phyloP scores from a whole-genome alignment of 2,113 vertebrate species.

The Gobiocypris rarus region DNA sequence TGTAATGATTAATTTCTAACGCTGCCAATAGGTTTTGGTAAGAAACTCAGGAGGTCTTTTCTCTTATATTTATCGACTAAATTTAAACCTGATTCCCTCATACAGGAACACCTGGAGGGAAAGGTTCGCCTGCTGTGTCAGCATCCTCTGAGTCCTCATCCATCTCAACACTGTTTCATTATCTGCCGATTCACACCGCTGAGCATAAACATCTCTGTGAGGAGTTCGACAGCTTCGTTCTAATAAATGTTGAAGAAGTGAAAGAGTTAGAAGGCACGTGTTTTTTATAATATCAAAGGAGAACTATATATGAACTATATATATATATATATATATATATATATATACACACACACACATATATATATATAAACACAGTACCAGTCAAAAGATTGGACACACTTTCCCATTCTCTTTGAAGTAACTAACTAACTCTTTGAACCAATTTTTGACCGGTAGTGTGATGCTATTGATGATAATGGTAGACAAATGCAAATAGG shows the following conservation, averaged over 20 bases:
- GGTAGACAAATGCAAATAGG: too few species aligned
- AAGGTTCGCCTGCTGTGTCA: slow-evolving; percentile 26
- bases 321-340: too few species aligned
- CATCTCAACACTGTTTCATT: slow-evolving; percentile 30
- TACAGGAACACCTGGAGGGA: background rate
- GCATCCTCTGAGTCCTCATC: background rate
- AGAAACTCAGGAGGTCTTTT: background rate
- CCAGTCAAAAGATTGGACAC: too few species aligned
- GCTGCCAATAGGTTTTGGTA: background rate
- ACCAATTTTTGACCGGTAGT: too few species aligned
- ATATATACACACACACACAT: too few species aligned
- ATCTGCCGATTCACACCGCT: slow-evolving; percentile 34
- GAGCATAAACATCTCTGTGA: slow-evolving; percentile 24
- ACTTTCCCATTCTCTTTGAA: too few species aligned
- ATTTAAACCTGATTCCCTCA: background rate
- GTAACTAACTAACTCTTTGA: too few species aligned
- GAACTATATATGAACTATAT: too few species aligned
- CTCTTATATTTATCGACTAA: background rate
- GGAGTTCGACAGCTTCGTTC: background rate
- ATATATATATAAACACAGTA: too few species aligned
- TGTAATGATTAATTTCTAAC: slow-evolving; percentile 7
- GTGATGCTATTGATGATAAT: too few species aligned
- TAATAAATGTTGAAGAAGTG: background rate
- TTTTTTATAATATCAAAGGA: too few species aligned
- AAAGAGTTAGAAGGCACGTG: too few species aligned